phyloP scores from a whole-genome alignment of 2,888 invertebrate genomes.

The Plagiodera versicolora region DNA sequence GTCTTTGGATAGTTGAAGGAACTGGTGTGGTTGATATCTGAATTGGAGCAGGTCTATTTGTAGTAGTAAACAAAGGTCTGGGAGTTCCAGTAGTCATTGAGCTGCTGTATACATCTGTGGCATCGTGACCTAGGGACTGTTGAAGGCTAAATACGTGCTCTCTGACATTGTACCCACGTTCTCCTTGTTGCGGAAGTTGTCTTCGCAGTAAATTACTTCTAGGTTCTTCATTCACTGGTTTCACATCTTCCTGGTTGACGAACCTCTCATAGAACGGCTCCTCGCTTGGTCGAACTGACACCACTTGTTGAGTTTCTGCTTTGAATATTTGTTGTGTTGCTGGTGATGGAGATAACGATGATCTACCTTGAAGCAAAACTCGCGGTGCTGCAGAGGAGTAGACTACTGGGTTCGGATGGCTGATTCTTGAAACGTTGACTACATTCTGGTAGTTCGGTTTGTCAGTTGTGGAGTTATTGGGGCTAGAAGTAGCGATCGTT shows the following conservation, averaged over 20 bases:
- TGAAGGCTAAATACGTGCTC: slow-evolving; percentile 61
- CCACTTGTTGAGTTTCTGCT: slow-evolving; percentile 41
- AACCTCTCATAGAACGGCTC: slow-evolving; percentile 43
- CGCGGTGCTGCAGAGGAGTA: slow-evolving; percentile 50
- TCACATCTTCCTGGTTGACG: slow-evolving; percentile 49
- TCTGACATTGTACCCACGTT: slow-evolving; percentile 55
- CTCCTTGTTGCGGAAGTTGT: slow-evolving; percentile 63
- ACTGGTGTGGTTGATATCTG: slow-evolving; percentile 55
- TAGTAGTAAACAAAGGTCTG: slow-evolving; percentile 69
- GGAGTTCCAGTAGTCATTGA: slow-evolving; percentile 66
- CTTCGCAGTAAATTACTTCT: slow-evolving; percentile 64
- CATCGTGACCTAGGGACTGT: slow-evolving; percentile 66
- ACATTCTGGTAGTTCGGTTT: slow-evolving; percentile 43
- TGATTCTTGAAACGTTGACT: slow-evolving; percentile 46
- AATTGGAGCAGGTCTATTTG: slow-evolving; percentile 58
- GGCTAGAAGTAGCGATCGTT: slow-evolving; percentile 36
- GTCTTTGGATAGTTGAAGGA: slow-evolving; percentile 39
- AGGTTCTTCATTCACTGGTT: slow-evolving; percentile 60
- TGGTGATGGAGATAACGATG: slow-evolving; percentile 31
- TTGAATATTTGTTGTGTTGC: slow-evolving; percentile 43
- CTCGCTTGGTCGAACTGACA: slow-evolving; percentile 45
- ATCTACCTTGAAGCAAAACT: slow-evolving; percentile 47
- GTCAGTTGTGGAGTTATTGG: slow-evolving; percentile 47
- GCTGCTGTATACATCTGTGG: slow-evolving; percentile 69
- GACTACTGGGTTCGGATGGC: slow-evolving; percentile 46